Conservation (phyloP, 2,113 vertebrate genomes). For the Oreotrochilus melanogaster region DNA sequence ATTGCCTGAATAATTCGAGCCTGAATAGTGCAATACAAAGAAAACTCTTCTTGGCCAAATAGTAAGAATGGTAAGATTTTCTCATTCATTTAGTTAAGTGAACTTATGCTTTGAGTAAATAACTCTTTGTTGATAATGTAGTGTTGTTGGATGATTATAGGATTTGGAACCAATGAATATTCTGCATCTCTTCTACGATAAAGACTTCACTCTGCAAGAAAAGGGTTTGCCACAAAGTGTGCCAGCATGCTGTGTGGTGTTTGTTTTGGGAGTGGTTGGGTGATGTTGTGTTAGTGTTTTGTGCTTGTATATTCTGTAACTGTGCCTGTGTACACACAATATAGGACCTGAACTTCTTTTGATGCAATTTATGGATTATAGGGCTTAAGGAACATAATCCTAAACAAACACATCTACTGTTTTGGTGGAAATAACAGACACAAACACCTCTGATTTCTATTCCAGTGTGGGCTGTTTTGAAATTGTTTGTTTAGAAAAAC, state of each 20-base stretch:
- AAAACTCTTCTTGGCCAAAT: neutral
- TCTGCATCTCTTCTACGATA: slow-evolving; percentile 70
- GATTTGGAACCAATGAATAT: slow-evolving; percentile 70
- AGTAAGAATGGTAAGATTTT: neutral
- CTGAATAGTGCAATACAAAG: neutral
- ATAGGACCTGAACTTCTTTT: slow-evolving; percentile 54
- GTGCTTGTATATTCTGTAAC: slow-evolving; percentile 31
- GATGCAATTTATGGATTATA: slow-evolving; percentile 54
- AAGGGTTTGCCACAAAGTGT: slow-evolving; percentile 76
- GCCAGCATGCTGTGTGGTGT: slow-evolving; percentile 73
- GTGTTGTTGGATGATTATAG: slow-evolving; percentile 80
- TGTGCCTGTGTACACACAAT: neutral
- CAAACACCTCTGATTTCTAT: neutral
- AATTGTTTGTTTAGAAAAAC: neutral
- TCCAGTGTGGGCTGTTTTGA: neutral
- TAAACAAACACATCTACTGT: neutral
- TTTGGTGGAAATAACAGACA: neutral
- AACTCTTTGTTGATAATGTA: neutral
- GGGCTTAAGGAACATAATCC: neutral
- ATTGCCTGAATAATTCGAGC: neutral
- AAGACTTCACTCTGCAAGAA: slow-evolving; percentile 57
- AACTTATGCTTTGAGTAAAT: neutral
- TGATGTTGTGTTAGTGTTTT: neutral
- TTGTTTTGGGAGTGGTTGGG: neutral
- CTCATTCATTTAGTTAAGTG: neutral